Conservation (phyloP, 2,797 vertebrate genomes). For the Pantherophis alleghaniensis region DNA sequence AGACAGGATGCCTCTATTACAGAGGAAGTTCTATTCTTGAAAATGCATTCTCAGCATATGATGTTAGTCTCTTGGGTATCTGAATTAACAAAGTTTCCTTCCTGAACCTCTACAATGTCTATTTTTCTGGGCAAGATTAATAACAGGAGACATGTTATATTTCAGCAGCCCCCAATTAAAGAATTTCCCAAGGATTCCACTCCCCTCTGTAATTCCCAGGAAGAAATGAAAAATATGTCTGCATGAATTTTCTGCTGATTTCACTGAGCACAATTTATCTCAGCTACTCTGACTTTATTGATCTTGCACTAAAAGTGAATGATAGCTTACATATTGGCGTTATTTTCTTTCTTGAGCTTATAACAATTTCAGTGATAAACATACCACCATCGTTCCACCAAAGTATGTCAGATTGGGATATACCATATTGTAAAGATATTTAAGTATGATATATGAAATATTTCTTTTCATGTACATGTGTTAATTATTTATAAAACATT, state of each 20-base stretch:
- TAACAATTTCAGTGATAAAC: background rate
- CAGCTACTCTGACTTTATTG: background rate
- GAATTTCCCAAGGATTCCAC: background rate
- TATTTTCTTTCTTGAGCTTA: background rate
- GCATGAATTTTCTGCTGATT: background rate
- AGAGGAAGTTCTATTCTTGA: background rate
- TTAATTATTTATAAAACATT: background rate
- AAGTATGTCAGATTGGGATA: background rate
- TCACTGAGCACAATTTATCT: background rate
- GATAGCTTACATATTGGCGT: background rate
- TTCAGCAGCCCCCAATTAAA: background rate
- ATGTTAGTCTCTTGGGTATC: background rate
- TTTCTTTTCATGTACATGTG: background rate
- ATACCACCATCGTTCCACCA: background rate
- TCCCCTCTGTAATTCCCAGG: background rate
- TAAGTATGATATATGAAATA: background rate
- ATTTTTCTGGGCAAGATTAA: background rate
- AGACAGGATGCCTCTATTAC: background rate
- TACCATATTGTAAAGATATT: background rate
- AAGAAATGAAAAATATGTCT: background rate
- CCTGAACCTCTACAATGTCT: background rate
- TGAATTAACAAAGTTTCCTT: background rate
- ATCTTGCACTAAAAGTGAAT: background rate
- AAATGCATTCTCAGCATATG: background rate
- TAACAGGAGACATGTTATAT: background rate